A percentile compares a stretch with the other conserved stretches of the same genome.
phyloP scores from a whole-genome alignment of 2,797 vertebrate species.

The Eurystomus glaucurus region DNA sequence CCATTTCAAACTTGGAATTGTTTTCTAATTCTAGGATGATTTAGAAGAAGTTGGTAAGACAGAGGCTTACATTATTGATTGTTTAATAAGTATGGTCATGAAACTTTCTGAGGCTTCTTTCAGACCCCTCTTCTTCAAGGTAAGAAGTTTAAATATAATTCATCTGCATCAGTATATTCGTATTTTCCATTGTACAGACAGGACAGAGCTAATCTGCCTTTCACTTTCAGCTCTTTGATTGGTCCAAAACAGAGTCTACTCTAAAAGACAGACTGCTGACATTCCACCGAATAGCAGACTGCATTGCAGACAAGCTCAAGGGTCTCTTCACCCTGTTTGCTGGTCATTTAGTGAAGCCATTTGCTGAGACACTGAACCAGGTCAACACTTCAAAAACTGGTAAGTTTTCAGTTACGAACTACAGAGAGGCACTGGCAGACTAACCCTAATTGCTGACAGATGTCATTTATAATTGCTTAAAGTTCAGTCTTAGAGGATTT shows the following conservation, averaged over 20 bases:
- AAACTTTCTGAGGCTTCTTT: conserved; percentile 96
- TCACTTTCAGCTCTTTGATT: conserved; percentile 91
- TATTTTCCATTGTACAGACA: background rate
- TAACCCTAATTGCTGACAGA: background rate
- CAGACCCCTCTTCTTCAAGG: conserved; percentile 97
- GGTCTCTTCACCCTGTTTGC: conserved; percentile 95
- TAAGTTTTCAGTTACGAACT: conserved; percentile 49
- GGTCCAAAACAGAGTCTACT: conserved; percentile 88
- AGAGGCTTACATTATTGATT: conserved; percentile 89
- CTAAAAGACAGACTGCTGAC: conserved; percentile 90
- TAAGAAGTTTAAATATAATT: conserved; percentile 59
- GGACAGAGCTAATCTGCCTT: background rate
- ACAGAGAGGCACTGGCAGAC: background rate
- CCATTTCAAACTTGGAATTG: background rate
- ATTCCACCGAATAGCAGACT: conserved; percentile 89
- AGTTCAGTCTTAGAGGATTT: background rate
- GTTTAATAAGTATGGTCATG: conserved; percentile 93
- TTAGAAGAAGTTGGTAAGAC: conserved; percentile 86
- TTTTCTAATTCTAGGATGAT: conserved; percentile 83
- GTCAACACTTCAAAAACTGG: conserved; percentile 87
- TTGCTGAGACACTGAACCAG: conserved; percentile 89
- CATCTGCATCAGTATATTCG: background rate
- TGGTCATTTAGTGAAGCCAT: conserved; percentile 92
- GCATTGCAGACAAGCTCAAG: conserved; percentile 90
- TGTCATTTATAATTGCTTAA: background rate